Conservation (phyloP, 2,113 vertebrate genomes). For the Melanerpes formicivorus region DNA sequence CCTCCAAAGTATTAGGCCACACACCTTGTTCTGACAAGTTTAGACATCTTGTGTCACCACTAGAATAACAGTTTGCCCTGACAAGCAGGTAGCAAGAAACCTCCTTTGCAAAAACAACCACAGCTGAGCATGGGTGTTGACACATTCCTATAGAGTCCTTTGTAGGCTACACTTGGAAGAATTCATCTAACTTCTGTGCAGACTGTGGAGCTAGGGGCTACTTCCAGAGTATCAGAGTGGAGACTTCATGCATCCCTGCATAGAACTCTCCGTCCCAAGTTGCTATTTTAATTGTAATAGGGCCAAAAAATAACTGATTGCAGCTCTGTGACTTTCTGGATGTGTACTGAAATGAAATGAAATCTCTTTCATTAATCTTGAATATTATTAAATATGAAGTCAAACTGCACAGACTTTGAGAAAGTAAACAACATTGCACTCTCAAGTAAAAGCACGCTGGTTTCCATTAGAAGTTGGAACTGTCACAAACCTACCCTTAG, state of each 20-base stretch:
- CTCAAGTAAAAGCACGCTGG: not conserved
- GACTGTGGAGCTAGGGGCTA: not conserved
- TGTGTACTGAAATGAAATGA: not conserved
- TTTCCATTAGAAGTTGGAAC: not conserved
- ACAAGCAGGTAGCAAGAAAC: not conserved
- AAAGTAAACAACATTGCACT: not conserved
- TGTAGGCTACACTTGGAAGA: not conserved
- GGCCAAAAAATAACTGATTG: not conserved
- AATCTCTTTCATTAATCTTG: not conserved
- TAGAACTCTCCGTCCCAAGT: not conserved
- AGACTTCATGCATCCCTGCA: not conserved
- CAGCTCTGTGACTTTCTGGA: not conserved
- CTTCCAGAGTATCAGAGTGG: not conserved
- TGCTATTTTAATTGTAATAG: not conserved
- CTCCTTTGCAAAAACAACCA: not conserved
- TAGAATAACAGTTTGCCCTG: not conserved
- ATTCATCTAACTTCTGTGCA: not conserved
- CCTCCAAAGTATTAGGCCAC: not conserved
- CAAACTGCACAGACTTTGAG: not conserved
- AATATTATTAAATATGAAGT: not conserved
- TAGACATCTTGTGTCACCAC: not conserved
- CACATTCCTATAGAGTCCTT: not conserved
- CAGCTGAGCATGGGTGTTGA: not conserved
- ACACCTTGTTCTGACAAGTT: not conserved
- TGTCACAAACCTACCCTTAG: not conserved